Evolutionary conservation across 1,140 invertebrate species (phyloP), one percentile per base, ranked within the genome.

Genomic region (Rhyzopertha dominica): DNA sequence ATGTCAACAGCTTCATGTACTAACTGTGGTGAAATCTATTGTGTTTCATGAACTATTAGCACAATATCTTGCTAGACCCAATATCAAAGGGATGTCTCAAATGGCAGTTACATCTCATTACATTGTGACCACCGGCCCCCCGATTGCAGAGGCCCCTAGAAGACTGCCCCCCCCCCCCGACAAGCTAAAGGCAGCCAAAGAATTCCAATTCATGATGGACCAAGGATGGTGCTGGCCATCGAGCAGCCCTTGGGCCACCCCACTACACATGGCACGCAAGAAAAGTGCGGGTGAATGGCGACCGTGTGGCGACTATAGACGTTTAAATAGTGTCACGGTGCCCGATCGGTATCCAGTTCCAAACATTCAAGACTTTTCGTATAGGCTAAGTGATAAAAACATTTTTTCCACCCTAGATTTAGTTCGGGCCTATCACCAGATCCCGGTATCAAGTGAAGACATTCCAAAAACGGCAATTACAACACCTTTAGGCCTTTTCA

Each of bases 291-390:
- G 61, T 4, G 41, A 43, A 5, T 69, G 59, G 49, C 44, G 70
- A 3, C 51, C 63, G 0, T 68, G 63, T 43, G 67, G 71, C 0
- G 73, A 76, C 52, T 77, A 71, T 43, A 49, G 67, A 4, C 26
- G 37, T n/a, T 43, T 76, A 0, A 77, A 77, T 49, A 25, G 50
- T 1, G 16, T 60, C 4, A 74, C 69, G 4, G 39, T 58, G 61
- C 53, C 61, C 2, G 69, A 74, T 43, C 25, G 57, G 2, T 73
- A 67, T 35, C 61, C 54, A 1, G 34, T 62, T 2, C 49, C 50
- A 3, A 45, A 62, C 24, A 38, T 63, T 0, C 47, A 61, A 16
- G 67, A 71, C 47, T 63, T 65, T 24, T 38, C 57, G 1, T 37
- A 51, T 19, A 43, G 32, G 3, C 45, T 78, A 1, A 16, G 44